phyloP scores from a whole-genome alignment of 2,113 vertebrate species.

The Plotosus lineatus region DNA sequence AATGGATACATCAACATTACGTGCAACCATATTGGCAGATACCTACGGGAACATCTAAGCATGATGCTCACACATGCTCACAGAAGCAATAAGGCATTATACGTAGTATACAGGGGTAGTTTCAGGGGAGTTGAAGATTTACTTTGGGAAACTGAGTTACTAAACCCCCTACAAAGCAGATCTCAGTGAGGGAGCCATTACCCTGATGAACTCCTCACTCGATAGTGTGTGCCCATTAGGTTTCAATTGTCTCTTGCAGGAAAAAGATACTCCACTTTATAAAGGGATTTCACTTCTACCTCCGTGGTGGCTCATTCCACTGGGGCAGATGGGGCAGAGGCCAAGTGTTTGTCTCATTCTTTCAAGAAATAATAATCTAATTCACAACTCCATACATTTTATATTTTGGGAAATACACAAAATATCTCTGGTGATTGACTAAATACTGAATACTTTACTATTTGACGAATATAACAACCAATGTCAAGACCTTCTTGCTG shows the following conservation, averaged over 20 bases:
- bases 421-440: not conserved
- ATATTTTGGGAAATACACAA: not conserved
- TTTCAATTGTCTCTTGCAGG: constrained; percentile 63
- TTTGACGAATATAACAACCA: not conserved
- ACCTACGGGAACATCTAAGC: not conserved
- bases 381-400: not conserved
- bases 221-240: constrained; percentile 69
- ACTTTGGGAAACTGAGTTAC: not conserved
- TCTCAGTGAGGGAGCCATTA: constrained; percentile 56
- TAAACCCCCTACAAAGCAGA: constrained; percentile 11
- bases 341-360: not conserved
- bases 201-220: constrained; percentile 68
- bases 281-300: constrained; percentile 49
- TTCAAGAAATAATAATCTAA: not conserved
- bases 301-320: not conserved
- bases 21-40: not conserved
- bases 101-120: not conserved
- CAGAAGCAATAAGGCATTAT: not conserved
- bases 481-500: no score
- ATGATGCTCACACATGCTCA: not conserved
- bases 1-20: not conserved
- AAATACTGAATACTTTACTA: not conserved
- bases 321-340: not conserved
- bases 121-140: not conserved
- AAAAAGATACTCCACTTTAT: constrained; percentile 63